Evolutionary conservation across 2,113 vertebrate species (phyloP), one percentile per base, ranked within the genome.

Genomic region (Psilopsiagon aymara): DNA sequence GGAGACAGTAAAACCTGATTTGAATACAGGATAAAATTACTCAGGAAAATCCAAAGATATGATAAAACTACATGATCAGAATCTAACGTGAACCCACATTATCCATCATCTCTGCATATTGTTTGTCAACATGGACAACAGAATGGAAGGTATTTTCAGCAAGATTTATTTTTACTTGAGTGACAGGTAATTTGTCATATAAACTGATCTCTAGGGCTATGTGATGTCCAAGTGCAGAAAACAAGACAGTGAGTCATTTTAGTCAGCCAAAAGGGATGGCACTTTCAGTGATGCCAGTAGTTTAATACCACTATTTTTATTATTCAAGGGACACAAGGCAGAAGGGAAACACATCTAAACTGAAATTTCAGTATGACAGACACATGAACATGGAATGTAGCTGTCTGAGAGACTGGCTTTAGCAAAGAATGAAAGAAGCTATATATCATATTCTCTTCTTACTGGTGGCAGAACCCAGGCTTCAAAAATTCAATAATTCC

Each of bases 101-200:
- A 88, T 90, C 83, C 24, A 8, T 70, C 84, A 87, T 66, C 23
- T 84, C 41, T 73, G 43, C 70, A 20, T 49, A 57, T 73, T 94
- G 89, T 91, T 95, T 95, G 70, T 80, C 91, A 92, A 80, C 66
- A 87, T 31, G 44, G 83, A 89, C 75, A 79, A 73, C 10, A 79
- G 52, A 17, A 79, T 20, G 43, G 25, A 89, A 91, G 25, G 24
- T 68, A 87, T 92, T 89, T 92, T 59, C 73, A 3, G 24, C 6
- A 85, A 90, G 70, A 85, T 85, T 89, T 91, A 89, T 94, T 88
- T 94, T 91, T 76, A 66, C 24, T 87, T 92, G 60, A 92, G 86
- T 69, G 81, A 66, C 81, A 94, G 49, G 11, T 64, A 76, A 94
- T 92, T 87, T 59, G 68, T 91, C 95, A 89, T 49, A 69, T 76